phyloP scores from a whole-genome alignment of 2,888 invertebrate genomes.

The Ecdyonurus torrentis region DNA sequence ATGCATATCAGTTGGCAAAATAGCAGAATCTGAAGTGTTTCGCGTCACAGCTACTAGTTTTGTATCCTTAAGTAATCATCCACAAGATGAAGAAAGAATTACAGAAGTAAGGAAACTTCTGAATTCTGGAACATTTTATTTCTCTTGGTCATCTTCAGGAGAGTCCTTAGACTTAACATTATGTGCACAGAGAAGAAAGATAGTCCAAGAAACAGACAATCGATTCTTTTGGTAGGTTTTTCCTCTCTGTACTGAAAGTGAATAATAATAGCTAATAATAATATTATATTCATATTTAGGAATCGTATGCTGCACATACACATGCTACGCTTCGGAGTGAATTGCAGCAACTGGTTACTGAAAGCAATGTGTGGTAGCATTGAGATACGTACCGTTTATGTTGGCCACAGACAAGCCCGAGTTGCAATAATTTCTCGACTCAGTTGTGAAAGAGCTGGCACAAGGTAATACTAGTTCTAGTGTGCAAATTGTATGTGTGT shows the following conservation, averaged over 20 bases:
- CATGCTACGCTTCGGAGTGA: constrained; percentile 78
- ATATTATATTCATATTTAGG: constrained; percentile 30
- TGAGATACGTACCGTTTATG: constrained; percentile 96
- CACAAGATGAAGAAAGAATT: constrained; percentile 39
- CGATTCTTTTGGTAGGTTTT: constrained; percentile 78
- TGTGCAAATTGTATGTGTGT: background rate
- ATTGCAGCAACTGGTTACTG: constrained; percentile 79
- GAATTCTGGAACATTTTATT: constrained; percentile 98
- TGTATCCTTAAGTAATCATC: constrained; percentile 64
- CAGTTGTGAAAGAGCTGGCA: constrained; percentile 96
- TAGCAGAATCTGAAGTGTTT: constrained; percentile 88
- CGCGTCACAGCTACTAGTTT: constrained; percentile 86
- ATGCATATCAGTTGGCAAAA: constrained; percentile 91
- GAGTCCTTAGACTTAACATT: constrained; percentile 76
- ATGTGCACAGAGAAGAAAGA: constrained; percentile 77
- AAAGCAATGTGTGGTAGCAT: constrained; percentile 96
- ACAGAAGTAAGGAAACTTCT: constrained; percentile 64
- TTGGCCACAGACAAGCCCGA: constrained; percentile 82
- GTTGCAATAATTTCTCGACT: constrained; percentile 91
- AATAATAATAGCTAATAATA: background rate
- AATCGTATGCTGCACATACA: constrained; percentile 92
- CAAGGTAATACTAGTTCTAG: constrained; percentile 34
- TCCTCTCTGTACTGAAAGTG: background rate
- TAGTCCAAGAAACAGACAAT: constrained; percentile 71
- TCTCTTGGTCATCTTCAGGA: constrained; percentile 55